Evolutionary conservation across 2,113 vertebrate species (phyloP), one percentile per base, ranked within the genome.

Genomic region (Pleuronectes platessa): DNA sequence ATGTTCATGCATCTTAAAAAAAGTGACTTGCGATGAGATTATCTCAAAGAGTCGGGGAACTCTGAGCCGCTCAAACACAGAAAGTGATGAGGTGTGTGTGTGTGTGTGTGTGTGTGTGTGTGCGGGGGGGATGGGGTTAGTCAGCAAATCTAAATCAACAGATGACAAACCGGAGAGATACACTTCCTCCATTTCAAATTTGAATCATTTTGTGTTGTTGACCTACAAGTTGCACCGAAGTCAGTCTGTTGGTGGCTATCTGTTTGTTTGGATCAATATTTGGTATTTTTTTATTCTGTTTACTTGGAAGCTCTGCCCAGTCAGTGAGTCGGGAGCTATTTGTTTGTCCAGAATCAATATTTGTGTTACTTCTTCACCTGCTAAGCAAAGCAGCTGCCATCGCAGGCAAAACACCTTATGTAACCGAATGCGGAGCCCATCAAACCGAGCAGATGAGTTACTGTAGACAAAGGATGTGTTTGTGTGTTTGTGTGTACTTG

Each of bases 341-440:
- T 84, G 83, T 88, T 90, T 76, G 87, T 84, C 81, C 78, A 74
- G 74, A 87, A 90, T 92, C 86, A 85, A 91, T 91, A 89, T 88
- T 84, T 84, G 82, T 90, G 76, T 89, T 87, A 82, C 72, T 79
- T 82, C 79, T 83, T 88, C 76, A 91, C 86, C 89, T 87, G 86
- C 81, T 82, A 89, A 82, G 83, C 84, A 89, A 86, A 88, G 80
- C 89, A 88, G 87, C 87, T 90, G 86, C 79, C 74, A 81, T 81
- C 20, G 12, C 63, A 40, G 49, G 81, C 58, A 83, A 70, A 76
- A 83, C 17, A 86, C 63, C 67, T 91, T 90, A 88, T 78, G 80
- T 84, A 92, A 93, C 56, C 49, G n/a, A 31, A 21, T 31, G 31
- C 47, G 24, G 53, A 84, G 59, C 54, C 24, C 14, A 37, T 71